These are phyloP conservation scores for Meloidogyne exigua DNA, from an alignment of 1,140 invertebrate species.

Conservation along the genomic window DNA sequence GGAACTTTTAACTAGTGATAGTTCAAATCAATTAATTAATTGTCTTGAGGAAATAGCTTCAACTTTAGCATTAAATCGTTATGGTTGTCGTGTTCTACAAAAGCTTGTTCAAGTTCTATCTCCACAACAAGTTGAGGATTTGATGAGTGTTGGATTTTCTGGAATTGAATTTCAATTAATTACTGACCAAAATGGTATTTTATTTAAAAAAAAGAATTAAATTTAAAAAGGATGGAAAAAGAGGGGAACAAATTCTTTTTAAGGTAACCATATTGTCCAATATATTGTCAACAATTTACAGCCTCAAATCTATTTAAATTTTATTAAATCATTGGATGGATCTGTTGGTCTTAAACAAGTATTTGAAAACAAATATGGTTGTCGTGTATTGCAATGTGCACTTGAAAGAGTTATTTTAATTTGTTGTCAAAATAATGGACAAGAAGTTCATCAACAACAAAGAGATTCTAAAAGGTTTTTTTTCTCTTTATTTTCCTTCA, in stretches of 20 bases:
- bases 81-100: not conserved
- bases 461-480: not conserved
- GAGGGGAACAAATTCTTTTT: too few species aligned
- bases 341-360: not conserved
- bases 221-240: too few species aligned
- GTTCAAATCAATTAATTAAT: not conserved
- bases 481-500: too few species aligned
- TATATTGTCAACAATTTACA: not conserved
- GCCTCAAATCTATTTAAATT: not conserved
- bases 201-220: not conserved
- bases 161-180: not conserved
- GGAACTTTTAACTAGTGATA: not conserved
- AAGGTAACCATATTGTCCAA: not conserved
- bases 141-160: not conserved
- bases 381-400: slow-evolving; percentile 37
- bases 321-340: not conserved
- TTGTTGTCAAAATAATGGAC: slow-evolving; percentile 8
- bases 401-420: slow-evolving; percentile 25
- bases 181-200: not conserved
- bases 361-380: slow-evolving; percentile 37
- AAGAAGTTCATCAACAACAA: not conserved
- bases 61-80: not conserved
- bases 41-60: not conserved
- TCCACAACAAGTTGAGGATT: not conserved
- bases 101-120: not conserved